Percentiles rank a stretch among this genome's conserved stretches.
These are phyloP conservation scores for Carcinoscorpius rotundicauda DNA, from an alignment of 1,140 invertebrate genomes.

Conservation along the genomic window DNA sequence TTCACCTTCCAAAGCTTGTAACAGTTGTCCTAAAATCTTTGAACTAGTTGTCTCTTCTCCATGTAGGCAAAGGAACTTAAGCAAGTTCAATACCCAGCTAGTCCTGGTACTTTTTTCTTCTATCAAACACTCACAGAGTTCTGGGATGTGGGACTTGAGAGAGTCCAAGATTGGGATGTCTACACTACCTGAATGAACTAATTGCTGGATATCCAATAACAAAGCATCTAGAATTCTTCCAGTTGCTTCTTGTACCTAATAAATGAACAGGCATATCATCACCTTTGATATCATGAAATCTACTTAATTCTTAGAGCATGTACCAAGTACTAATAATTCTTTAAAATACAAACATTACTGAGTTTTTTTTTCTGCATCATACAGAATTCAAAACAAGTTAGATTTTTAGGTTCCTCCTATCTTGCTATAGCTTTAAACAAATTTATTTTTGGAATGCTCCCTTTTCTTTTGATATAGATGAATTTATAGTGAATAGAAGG, in stretches of 20 bases:
- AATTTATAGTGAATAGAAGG: too few species aligned
- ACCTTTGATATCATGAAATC: neutral
- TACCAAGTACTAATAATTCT: neutral
- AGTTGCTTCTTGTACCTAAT: constrained; percentile 15
- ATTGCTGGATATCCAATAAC: constrained; percentile 23
- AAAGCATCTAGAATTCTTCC: constrained; percentile 24
- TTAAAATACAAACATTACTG: neutral
- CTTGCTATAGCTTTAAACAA: neutral
- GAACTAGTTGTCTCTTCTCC: constrained; percentile 21
- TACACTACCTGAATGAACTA: constrained; percentile 17
- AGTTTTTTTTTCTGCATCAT: neutral
- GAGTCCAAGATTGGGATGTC: constrained; percentile 21
- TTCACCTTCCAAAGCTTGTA: constrained; percentile 11
- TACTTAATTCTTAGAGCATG: neutral
- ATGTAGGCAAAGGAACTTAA: constrained; percentile 22
- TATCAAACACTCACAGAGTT: constrained; percentile 12
- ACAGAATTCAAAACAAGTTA: neutral
- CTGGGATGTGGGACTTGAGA: constrained; percentile 17
- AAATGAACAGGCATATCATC: too few species aligned
- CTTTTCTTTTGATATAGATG: too few species aligned
- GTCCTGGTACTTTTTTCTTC: constrained; percentile 17
- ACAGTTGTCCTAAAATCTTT: constrained; percentile 17
- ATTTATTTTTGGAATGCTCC: too few species aligned
- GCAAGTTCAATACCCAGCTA: constrained; percentile 21
- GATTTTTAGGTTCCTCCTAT: neutral